Base-by-base conservation (phyloP, 2,888 invertebrate species). In the Anoncus sp. region DNA sequence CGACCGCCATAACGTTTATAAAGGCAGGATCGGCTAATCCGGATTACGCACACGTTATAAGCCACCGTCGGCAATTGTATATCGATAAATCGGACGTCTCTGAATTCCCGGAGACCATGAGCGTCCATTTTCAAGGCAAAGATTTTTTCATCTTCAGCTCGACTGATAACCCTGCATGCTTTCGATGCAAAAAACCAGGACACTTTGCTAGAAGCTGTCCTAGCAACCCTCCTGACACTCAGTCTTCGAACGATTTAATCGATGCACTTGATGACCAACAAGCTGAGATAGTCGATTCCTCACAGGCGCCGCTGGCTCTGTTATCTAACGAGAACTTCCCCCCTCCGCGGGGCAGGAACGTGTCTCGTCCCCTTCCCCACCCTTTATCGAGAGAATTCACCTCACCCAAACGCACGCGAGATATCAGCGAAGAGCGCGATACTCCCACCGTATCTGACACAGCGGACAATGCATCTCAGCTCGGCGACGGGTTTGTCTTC, bases 1-100 rank as follows among this genome's bases (percentile, higher is more conserved):
- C 55, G 69, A 24, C 69, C 57, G 18, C 59, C 20, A 20, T 27
- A 27, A 47, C 18, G 55, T 69, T 69, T 22, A 69, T 69, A 20
- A 57, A 69, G 57, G 57, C 57, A 9, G 69, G 69, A 2, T 35
- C 49, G n/a, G 12, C 45, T 6, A 24, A 57, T 27, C 66, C 55
- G 9, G 40, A 55, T 14, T 66, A 66, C 35, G 55, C 66, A 14
- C 66, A 66, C 27, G 45, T 66, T 24, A 53, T 55, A 12, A 31
- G 53, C n/a, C 55, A 55, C n/a, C 53, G 53, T 12, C 53, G 66
- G 22, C 20, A 66, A 55, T 3, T 66, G 6, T 66, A 66, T 43
- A 53, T 66, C 16, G 53, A 66, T 12, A 22, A 24, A 12, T 5
- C n/a, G 12, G 53, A 66, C 16, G 27, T 66, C 14, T 16, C 43